Base-by-base conservation (phyloP, 2,888 invertebrate species). In the Eristalis pertinax region DNA sequence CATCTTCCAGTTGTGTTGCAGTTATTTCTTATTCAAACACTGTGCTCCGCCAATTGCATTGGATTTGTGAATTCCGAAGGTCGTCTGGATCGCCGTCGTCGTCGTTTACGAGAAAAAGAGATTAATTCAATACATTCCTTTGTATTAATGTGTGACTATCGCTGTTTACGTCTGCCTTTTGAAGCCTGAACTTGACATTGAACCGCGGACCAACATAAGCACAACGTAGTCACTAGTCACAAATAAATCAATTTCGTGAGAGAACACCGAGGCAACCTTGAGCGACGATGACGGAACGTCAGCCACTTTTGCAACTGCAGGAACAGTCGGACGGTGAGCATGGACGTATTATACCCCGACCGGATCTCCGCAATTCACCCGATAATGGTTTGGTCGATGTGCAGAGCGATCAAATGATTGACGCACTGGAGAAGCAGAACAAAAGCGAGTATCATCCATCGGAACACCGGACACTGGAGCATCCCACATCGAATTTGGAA, bases 401-500 rank as follows among this genome's bases (percentile, higher is more conserved):
- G 13, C 92, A 92, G 86, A 92, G 92, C 75, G 93, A 93, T 73
- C 91, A 92, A 35, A 91, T 91, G 81, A 89, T 91, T 15, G 91
- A 89, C 15, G 89, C 89, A 7, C 75, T 90, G 74, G 91, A 89
- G 29, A 86, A 88, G 72, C 86, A 88, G 58, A 80, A 81, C 65
- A 92, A 91, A 78, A 89, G 90, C n/a, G 91, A 90, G 41, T 94
- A 94, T 89, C 94, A 96, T 91, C 96, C 96, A 62, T 94, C 95
- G 13, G 93, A 95, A 22, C 96, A 96, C 91, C 94, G 97, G 90
- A 94, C 95, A 78, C 92, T 97, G 89, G 96, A 96, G 90, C 95
- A 97, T 93, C 97, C 97, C 0, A 97, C 97, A 4, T 96, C 97
- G 89, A 97, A 96, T 93, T 94, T 96, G 90, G 96, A 96, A 91